A percentile compares a stretch with the other conserved stretches of the same genome.
These are phyloP conservation scores for Trochalopteron elliotii DNA, from an alignment of 2,113 vertebrate genomes.

Conservation along the genomic window DNA sequence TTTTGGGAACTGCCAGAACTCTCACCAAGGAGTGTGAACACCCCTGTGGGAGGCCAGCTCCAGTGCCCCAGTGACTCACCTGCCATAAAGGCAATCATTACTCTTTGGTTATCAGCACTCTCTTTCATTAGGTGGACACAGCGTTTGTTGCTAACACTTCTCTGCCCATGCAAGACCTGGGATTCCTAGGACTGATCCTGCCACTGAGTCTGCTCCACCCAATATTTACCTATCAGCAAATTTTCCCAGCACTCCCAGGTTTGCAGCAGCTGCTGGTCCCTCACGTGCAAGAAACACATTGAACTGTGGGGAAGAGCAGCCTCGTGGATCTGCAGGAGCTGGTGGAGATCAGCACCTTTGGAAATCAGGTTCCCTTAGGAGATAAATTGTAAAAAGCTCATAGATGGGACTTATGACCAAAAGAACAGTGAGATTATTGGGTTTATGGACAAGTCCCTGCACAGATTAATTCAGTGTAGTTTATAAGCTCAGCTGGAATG, in stretches of 20 bases:
- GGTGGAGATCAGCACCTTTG: background rate
- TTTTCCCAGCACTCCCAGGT: background rate
- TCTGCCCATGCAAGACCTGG: background rate
- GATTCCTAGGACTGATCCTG: background rate
- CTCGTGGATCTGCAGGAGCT: background rate
- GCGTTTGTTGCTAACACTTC: background rate
- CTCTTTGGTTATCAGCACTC: background rate
- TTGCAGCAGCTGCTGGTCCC: background rate
- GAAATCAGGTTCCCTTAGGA: background rate
- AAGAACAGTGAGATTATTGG: background rate
- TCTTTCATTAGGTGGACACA: background rate
- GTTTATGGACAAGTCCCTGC: background rate
- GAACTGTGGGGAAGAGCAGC: background rate
- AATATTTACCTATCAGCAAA: rapidly evolving
- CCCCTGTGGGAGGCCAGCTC: background rate
- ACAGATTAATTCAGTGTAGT: background rate
- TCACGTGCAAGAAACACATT: background rate
- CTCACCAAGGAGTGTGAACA: background rate
- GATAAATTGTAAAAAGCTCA: background rate
- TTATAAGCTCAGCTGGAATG: background rate
- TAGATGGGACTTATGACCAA: background rate
- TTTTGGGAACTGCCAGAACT: background rate
- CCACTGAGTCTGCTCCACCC: background rate
- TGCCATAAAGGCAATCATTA: background rate
- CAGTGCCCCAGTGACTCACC: background rate